A percentile compares a stretch with the other conserved stretches of the same genome.
These are phyloP conservation scores for Limnephilus lunatus DNA, from an alignment of 2,888 invertebrate genomes.

Conservation along the genomic window DNA sequence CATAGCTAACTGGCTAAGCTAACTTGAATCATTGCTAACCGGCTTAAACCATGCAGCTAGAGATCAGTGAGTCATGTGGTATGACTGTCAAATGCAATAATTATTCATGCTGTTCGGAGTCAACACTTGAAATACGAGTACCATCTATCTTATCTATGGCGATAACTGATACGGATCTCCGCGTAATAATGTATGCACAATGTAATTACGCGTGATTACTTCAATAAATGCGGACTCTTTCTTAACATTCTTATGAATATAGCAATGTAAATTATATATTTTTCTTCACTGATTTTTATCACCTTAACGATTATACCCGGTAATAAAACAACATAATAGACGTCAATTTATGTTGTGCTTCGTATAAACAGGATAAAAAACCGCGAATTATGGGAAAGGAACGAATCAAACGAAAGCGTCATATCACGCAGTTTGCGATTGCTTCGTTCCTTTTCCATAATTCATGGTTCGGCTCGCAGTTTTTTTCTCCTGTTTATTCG, in stretches of 20 bases:
- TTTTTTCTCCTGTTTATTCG: no score
- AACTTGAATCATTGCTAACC: background rate
- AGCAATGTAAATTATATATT: background rate
- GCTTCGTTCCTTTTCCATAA: no score
- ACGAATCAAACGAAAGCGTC: no score
- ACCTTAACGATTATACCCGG: background rate
- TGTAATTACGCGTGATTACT: background rate
- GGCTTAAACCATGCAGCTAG: background rate
- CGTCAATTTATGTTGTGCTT: background rate
- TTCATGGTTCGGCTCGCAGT: no score
- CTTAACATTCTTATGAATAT: background rate
- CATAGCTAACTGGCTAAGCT: background rate
- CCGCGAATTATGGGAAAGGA: no score
- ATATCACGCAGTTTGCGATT: no score
- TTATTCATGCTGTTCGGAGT: background rate
- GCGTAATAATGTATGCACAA: background rate
- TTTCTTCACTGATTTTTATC: background rate
- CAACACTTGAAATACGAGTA: background rate
- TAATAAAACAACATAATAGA: background rate
- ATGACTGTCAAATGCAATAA: background rate
- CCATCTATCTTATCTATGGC: background rate
- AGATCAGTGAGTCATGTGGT: background rate
- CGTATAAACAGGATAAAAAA: background rate
- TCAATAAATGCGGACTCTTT: background rate
- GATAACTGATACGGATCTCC: background rate